These are phyloP conservation scores for Notocelia uddmanniana DNA, from an alignment of 2,888 invertebrate species.

Conservation along the genomic window DNA sequence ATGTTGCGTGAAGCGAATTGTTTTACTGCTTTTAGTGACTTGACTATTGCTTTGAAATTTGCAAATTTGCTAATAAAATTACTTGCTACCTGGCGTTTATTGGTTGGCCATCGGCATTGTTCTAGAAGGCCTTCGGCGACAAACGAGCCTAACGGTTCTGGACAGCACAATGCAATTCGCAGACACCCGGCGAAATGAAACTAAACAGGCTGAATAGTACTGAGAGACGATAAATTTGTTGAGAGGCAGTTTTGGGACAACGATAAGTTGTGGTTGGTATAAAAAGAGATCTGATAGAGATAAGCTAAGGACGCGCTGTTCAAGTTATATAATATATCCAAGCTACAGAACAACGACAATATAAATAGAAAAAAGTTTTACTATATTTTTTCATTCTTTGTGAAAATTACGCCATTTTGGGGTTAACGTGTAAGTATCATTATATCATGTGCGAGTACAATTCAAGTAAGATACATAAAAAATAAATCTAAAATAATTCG, in stretches of 20 bases:
- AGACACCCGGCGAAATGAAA: slow-evolving; percentile 19
- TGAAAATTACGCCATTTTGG: too few relatives aligned
- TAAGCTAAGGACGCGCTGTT: neutral
- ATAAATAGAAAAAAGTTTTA: too few relatives aligned
- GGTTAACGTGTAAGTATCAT: too few relatives aligned
- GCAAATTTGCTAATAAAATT: slow-evolving; percentile 32
- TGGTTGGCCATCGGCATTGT: slow-evolving; percentile 39
- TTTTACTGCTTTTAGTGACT: slow-evolving; percentile 13
- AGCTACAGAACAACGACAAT: too few relatives aligned
- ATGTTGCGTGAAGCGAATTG: slow-evolving; percentile 10
- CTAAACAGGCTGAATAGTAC: slow-evolving; percentile 26
- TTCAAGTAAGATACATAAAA: too few relatives aligned
- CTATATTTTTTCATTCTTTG: too few relatives aligned
- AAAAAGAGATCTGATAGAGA: neutral
- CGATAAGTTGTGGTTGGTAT: neutral
- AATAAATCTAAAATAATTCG: too few relatives aligned
- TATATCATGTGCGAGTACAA: too few relatives aligned
- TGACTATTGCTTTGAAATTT: slow-evolving; percentile 33
- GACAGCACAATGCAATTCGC: slow-evolving; percentile 43
- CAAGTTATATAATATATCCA: too few relatives aligned
- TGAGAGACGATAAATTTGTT: slow-evolving; percentile 25
- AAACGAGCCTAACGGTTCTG: slow-evolving; percentile 50
- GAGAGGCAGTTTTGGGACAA: slow-evolving; percentile 20
- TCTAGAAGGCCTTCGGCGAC: slow-evolving; percentile 38
- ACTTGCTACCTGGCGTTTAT: slow-evolving; percentile 36